phyloP scores from a whole-genome alignment of 2,888 invertebrate genomes.

The Callinectes sapidus region DNA sequence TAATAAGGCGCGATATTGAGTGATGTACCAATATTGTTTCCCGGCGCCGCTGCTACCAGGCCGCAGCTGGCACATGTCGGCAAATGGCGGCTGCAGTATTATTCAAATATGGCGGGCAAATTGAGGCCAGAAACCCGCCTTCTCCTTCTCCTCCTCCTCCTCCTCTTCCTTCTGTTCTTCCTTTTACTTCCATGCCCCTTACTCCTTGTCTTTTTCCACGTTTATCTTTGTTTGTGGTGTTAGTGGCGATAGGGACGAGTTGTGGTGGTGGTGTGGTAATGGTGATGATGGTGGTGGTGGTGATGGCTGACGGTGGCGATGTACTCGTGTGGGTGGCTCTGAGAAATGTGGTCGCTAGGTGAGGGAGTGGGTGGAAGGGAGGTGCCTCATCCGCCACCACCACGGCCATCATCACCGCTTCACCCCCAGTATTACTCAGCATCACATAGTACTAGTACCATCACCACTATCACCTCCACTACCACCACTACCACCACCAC shows the following conservation, averaged over 20 bases:
- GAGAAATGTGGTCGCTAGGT: background rate
- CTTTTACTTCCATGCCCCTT: background rate
- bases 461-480: background rate
- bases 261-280: constrained; percentile 6
- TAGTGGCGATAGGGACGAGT: background rate
- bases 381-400: background rate
- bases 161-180: background rate
- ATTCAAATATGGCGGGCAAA: constrained; percentile 66
- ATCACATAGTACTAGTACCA: background rate
- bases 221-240: background rate
- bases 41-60: constrained; percentile 46
- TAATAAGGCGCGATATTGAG: constrained; percentile 52
- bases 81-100: constrained; percentile 59
- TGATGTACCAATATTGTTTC: constrained; percentile 64
- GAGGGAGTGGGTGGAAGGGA: background rate
- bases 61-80: constrained; percentile 55
- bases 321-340: background rate
- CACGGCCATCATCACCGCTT: background rate
- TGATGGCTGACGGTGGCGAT: background rate
- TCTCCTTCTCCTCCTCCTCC: constrained; percentile 1
- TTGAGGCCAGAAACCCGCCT: constrained; percentile 42
- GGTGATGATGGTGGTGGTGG: background rate
- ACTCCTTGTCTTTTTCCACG: background rate
- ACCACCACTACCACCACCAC: background rate
- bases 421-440: background rate